Conservation (phyloP, 2,113 vertebrate genomes). For the Eonycteris spelaea region DNA sequence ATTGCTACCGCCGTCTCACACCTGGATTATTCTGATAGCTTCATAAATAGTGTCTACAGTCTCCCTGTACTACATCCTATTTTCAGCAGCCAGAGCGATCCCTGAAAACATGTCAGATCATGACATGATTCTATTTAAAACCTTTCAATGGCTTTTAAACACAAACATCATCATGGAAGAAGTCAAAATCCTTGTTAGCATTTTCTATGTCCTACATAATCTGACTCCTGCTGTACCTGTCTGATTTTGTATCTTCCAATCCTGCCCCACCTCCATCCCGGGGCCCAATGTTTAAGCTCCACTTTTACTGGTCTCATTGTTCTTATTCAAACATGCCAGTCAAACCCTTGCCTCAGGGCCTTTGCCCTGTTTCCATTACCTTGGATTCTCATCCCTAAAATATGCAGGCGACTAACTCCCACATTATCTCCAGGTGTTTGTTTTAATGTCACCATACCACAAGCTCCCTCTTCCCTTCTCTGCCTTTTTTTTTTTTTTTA, state of each 20-base stretch:
- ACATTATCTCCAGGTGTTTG: not conserved
- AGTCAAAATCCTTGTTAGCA: not conserved
- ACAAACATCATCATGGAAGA: not conserved
- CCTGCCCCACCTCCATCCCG: not conserved
- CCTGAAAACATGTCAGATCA: not conserved
- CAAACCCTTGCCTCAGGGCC: not conserved
- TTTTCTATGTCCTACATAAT: not conserved
- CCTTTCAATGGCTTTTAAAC: not conserved
- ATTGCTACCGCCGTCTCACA: not conserved
- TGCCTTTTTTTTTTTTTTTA: too few relatives aligned
- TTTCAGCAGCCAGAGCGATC: not conserved
- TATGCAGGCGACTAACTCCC: not conserved
- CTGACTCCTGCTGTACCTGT: not conserved
- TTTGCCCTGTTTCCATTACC: not conserved
- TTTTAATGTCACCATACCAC: not conserved
- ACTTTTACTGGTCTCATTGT: not conserved
- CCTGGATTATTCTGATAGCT: not conserved
- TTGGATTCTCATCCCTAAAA: not conserved
- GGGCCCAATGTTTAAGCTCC: not conserved
- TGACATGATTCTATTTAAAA: not conserved
- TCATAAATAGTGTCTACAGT: not conserved
- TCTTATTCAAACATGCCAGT: not conserved
- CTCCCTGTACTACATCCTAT: not conserved
- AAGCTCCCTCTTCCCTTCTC: not conserved
- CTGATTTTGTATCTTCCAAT: not conserved